Evolutionary conservation across 2,113 vertebrate species (phyloP).

Genomic region (Thinocorus orbignyianus): DNA sequence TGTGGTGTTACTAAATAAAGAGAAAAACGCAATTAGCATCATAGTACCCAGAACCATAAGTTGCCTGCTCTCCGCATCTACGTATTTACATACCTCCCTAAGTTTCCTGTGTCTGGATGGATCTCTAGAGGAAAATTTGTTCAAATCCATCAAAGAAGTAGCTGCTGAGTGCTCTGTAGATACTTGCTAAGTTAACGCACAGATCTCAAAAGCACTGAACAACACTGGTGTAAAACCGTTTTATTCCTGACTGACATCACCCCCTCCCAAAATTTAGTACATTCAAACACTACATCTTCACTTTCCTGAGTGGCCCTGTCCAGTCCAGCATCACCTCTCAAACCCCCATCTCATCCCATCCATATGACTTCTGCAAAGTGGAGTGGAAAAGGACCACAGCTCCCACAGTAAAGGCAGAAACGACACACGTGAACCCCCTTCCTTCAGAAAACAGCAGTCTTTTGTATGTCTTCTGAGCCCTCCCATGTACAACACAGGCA

Average conservation of each 20-base stretch:
- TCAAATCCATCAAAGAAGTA: not conserved
- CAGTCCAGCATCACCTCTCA: not conserved
- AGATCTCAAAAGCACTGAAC: not conserved
- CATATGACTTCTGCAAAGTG: not conserved
- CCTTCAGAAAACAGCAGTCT: not conserved
- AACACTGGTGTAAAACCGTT: not conserved
- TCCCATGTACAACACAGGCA: not conserved
- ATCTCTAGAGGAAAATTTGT: not conserved
- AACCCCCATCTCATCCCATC: not conserved
- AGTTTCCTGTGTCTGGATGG: not conserved
- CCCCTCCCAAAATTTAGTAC: not conserved
- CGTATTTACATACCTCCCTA: not conserved
- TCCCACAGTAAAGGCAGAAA: not conserved
- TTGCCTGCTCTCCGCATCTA: not conserved
- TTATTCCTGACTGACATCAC: not conserved
- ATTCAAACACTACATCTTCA: not conserved
- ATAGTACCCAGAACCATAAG: not conserved
- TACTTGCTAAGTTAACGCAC: not conserved
- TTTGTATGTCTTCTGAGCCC: not conserved
- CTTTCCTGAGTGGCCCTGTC: not conserved
- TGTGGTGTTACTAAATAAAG: not conserved
- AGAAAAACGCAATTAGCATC: not conserved
- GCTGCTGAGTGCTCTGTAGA: not conserved
- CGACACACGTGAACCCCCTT: not conserved
- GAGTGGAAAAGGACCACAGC: not conserved